These are phyloP conservation scores for Hephaestus fuliginosus DNA, from an alignment of 2,797 vertebrate species.

Conservation along the genomic window DNA sequence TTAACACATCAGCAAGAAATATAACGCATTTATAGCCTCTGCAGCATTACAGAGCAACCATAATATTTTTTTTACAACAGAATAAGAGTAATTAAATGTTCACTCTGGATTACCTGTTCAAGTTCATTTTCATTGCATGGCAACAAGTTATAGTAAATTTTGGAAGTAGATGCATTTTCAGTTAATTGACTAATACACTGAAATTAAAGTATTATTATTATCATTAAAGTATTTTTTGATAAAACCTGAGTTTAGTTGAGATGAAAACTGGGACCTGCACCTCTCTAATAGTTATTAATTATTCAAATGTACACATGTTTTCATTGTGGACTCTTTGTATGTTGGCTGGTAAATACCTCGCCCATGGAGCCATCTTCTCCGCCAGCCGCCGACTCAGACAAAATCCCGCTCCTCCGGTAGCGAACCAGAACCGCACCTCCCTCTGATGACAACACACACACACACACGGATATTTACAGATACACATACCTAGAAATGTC, in stretches of 20 bases:
- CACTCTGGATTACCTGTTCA: neutral
- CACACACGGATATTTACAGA: neutral
- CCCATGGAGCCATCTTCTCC: conserved; percentile 93
- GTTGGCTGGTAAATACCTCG: conserved; percentile 84
- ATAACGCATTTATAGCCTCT: no score
- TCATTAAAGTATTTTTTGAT: no score
- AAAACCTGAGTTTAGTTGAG: neutral
- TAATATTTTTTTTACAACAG: neutral
- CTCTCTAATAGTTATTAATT: neutral
- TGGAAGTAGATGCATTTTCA: neutral
- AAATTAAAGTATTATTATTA: no score
- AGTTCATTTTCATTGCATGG: neutral
- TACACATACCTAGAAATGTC: no score
- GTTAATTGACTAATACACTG: neutral
- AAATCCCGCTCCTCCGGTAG: conserved; percentile 94
- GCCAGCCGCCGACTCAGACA: conserved; percentile 91
- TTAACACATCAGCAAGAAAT: neutral
- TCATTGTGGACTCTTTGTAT: neutral
- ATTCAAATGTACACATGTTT: neutral
- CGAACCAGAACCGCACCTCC: conserved; percentile 94
- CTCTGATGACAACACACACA: conserved; percentile 79
- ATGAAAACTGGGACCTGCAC: neutral
- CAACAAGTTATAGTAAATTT: neutral
- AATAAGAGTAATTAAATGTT: neutral
- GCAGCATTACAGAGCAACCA: neutral